Conservation (phyloP, 2,113 vertebrate species). For the Herpetotheres cachinnans region DNA sequence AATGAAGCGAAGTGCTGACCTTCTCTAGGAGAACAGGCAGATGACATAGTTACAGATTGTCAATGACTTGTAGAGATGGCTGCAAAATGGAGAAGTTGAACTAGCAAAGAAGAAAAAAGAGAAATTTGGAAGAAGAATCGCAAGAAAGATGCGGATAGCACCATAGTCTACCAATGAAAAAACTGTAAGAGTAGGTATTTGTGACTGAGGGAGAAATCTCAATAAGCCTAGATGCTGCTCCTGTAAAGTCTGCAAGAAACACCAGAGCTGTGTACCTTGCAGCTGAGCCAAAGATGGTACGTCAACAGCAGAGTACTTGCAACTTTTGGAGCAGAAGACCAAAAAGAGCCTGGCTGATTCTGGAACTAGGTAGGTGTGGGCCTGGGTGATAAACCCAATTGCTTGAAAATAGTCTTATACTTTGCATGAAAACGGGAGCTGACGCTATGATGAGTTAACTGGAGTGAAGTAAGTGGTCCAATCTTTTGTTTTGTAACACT, state of each 20-base stretch:
- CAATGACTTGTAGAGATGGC: rapidly evolving
- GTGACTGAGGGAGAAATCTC: not conserved
- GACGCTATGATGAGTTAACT: not conserved
- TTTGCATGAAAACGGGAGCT: not conserved
- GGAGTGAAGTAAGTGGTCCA: not conserved
- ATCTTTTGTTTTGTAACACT: not conserved
- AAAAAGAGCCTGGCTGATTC: not conserved
- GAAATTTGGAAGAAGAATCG: not conserved
- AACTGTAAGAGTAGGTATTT: not conserved
- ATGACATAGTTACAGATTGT: rapidly evolving
- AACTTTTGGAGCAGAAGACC: not conserved
- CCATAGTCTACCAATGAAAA: not conserved
- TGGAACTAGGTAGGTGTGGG: not conserved
- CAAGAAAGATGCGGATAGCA: not conserved
- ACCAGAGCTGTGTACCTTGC: rapidly evolving
- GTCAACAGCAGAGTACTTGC: not conserved
- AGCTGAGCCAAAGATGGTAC: rapidly evolving
- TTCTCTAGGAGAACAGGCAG: not conserved
- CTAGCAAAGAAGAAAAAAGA: not conserved
- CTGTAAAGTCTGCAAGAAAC: not conserved
- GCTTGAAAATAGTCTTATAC: not conserved
- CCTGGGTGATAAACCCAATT: not conserved
- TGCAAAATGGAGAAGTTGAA: not conserved
- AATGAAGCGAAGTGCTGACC: not conserved
- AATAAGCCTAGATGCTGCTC: not conserved